Conservation (phyloP, 64 coral and sea anemone genomes). For the Montipora capricornis region DNA sequence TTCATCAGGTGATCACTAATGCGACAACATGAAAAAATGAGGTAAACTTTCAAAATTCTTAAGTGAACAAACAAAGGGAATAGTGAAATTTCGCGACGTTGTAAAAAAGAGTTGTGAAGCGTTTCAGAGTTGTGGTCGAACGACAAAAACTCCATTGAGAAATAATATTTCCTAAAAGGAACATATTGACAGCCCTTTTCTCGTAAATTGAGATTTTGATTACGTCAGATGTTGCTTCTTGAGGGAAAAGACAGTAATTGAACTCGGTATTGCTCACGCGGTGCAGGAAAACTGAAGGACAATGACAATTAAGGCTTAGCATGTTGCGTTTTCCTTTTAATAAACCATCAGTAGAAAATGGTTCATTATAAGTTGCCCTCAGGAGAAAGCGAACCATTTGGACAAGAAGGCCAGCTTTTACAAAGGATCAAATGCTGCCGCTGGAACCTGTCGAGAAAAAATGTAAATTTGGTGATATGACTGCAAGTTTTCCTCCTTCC, state of each 20-base stretch:
- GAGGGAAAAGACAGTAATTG: neutral
- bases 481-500: no score
- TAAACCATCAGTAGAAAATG: constrained; percentile 43
- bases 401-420: neutral
- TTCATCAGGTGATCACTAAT: no score
- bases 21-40: no score
- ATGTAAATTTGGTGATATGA: no score
- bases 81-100: neutral
- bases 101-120: neutral
- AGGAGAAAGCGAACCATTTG: neutral
- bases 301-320: neutral
- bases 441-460: neutral
- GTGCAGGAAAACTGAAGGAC: constrained; percentile 15
- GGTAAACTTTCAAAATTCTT: neutral
- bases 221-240: neutral
- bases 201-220: constrained; percentile 12
- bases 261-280: constrained; percentile 13
- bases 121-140: neutral
- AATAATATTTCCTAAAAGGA: neutral
- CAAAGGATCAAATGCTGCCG: neutral
- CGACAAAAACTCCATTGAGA: neutral
- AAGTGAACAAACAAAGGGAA: no score
- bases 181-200: neutral
- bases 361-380: constrained; percentile 8
- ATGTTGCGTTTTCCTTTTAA: constrained; percentile 39